Percentiles rank a stretch among this genome's conserved stretches.
These are phyloP conservation scores for Hydropotes inermis DNA, from an alignment of 2,113 vertebrate genomes.

Conservation along the genomic window DNA sequence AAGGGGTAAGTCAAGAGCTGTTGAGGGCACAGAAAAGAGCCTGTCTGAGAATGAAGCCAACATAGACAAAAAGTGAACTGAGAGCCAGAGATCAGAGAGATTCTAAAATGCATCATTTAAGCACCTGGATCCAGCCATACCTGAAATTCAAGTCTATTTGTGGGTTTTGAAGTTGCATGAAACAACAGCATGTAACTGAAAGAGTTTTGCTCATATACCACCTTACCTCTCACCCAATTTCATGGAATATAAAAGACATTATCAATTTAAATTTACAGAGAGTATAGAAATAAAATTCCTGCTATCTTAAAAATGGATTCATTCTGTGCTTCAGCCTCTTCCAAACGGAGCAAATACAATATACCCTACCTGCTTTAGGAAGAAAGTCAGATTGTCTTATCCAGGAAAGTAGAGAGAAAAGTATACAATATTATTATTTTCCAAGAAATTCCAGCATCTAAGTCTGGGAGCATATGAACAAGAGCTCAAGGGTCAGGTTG, in stretches of 20 bases:
- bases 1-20: not conserved
- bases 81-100: not conserved
- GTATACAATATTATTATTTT: not conserved
- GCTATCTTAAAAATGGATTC: not conserved
- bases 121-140: not conserved
- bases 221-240: not conserved
- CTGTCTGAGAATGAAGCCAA: not conserved
- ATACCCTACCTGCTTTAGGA: not conserved
- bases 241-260: not conserved
- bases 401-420: not conserved
- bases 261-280: not conserved
- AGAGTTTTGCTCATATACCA: not conserved
- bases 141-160: not conserved
- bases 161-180: not conserved
- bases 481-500: not conserved
- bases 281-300: not conserved
- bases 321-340: not conserved
- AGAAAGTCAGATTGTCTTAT: not conserved
- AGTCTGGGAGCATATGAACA: not conserved
- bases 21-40: not conserved
- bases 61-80: not conserved
- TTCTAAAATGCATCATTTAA: not conserved
- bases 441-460: not conserved
- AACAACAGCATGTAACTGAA: not conserved
- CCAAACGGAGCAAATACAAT: not conserved